These are phyloP conservation scores for Hermaeophaga mercurialis DNA, from an alignment of 2,888 invertebrate genomes.

Conservation along the genomic window DNA sequence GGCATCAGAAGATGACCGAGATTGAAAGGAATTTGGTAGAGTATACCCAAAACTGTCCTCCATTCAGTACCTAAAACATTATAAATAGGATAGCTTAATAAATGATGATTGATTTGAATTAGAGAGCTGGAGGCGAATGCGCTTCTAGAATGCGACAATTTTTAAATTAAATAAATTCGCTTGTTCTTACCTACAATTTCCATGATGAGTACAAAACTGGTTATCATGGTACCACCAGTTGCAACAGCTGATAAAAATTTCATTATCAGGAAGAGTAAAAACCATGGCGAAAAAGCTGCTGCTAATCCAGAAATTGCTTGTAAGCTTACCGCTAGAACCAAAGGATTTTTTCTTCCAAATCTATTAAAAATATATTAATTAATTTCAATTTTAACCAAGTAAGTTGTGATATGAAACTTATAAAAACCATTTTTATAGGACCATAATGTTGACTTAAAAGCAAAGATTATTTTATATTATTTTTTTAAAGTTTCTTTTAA, in stretches of 20 bases:
- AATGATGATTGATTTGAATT: too few species aligned
- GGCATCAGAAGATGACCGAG: conserved; percentile 63
- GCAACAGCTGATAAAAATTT: conserved; percentile 76
- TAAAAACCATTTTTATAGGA: too few species aligned
- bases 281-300: conserved; percentile 73
- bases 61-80: conserved; percentile 57
- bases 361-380: too few species aligned
- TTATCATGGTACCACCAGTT: conserved; percentile 84
- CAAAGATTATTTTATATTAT: too few species aligned
- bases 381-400: too few species aligned
- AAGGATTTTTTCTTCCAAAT: conserved; percentile 75
- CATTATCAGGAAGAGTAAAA: conserved; percentile 66
- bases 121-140: too few species aligned
- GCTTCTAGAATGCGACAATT: too few species aligned
- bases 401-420: too few species aligned
- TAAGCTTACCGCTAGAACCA: conserved; percentile 73
- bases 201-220: conserved; percentile 73
- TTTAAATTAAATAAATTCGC: too few species aligned
- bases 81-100: too few species aligned
- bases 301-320: conserved; percentile 74
- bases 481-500: too few species aligned
- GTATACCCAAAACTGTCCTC: conserved; percentile 62
- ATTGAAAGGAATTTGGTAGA: conserved; percentile 66
- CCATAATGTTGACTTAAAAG: too few species aligned
- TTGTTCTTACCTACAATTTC: conserved; percentile 68